phyloP scores from a whole-genome alignment of 2,113 vertebrate genomes.

The Stomatorhinus ivindoensis region DNA sequence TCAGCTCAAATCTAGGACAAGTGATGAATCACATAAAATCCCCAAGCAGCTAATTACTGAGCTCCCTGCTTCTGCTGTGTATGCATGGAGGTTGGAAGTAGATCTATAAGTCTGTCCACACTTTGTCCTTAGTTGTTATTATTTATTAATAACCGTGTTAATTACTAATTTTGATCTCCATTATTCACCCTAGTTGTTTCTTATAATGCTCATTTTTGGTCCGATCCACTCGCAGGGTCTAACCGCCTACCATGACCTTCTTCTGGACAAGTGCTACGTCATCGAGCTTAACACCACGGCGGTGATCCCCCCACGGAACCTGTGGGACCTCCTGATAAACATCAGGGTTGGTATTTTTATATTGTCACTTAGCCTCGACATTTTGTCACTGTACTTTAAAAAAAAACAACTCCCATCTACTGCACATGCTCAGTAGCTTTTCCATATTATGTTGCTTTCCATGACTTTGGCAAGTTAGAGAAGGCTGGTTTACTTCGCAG shows the following conservation, averaged over 20 bases:
- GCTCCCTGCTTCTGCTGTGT: background rate
- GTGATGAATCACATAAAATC: background rate
- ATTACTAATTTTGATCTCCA: background rate
- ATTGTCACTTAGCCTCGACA: background rate
- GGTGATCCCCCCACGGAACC: conserved; percentile 81
- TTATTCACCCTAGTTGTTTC: background rate
- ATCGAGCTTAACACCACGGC: conserved; percentile 84
- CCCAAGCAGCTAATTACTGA: background rate
- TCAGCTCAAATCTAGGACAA: background rate
- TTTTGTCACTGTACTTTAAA: background rate
- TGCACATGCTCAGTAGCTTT: background rate
- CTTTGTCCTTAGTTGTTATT: background rate
- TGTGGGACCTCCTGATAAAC: conserved; percentile 85
- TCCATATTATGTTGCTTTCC: background rate
- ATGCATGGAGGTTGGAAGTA: background rate
- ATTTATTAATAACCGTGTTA: background rate
- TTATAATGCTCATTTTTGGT: background rate
- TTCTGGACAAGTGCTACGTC: conserved; percentile 87
- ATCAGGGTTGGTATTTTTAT: conserved; percentile 67
- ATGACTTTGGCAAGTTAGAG: background rate
- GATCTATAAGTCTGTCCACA: background rate
- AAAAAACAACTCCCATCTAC: background rate
- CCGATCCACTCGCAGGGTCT: conserved; percentile 62
- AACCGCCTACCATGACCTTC: conserved; percentile 85
- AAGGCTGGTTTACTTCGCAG: background rate